Percentiles rank a stretch among this genome's conserved stretches.
These are phyloP conservation scores for Proteles cristata DNA, from an alignment of 2,113 vertebrate species.

Conservation along the genomic window DNA sequence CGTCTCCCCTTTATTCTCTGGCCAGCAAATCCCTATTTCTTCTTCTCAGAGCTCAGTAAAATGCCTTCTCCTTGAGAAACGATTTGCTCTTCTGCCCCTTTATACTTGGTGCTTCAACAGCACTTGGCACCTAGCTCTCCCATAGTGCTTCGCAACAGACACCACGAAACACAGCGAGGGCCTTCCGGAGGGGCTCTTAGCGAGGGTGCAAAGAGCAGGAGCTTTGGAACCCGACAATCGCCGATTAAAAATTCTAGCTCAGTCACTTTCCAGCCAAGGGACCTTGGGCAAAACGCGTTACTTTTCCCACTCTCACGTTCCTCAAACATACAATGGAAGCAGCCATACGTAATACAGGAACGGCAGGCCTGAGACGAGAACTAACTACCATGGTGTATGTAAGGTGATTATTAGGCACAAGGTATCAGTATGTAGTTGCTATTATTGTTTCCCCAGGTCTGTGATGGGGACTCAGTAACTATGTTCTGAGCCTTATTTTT, in stretches of 20 bases:
- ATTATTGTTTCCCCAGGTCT: neutral
- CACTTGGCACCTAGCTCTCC: neutral
- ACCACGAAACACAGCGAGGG: fast-evolving
- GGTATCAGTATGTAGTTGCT: neutral
- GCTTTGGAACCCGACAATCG: neutral
- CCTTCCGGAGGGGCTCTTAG: neutral
- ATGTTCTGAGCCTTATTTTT: slow-evolving; percentile 18
- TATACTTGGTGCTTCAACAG: neutral
- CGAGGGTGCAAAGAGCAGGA: neutral
- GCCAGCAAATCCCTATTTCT: neutral
- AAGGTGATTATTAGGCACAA: neutral
- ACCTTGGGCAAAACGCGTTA: neutral
- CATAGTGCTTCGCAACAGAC: neutral
- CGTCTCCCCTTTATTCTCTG: neutral
- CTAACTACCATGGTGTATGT: neutral
- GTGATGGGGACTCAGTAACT: neutral
- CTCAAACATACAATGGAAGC: neutral
- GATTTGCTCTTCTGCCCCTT: neutral
- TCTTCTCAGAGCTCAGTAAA: neutral
- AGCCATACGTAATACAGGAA: neutral
- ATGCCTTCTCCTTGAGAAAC: neutral
- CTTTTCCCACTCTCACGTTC: neutral
- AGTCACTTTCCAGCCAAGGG: neutral
- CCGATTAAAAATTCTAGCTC: neutral
- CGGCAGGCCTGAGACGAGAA: neutral